Evolutionary conservation across 1,140 invertebrate species (phyloP), one percentile per base, ranked within the genome.

Genomic region (Asobara japonica): DNA sequence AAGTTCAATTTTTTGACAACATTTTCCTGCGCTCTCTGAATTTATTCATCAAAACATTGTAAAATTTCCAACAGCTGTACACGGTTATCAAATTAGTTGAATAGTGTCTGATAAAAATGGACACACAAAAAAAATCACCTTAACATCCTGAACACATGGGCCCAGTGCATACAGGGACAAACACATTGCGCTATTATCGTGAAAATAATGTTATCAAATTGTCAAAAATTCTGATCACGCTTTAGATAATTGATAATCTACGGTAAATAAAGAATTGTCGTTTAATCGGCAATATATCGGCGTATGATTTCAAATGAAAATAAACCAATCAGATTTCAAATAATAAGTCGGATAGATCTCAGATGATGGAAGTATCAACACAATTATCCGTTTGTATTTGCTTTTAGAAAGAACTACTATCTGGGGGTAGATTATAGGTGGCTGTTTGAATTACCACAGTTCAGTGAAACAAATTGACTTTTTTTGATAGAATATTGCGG

Each of bases 181-280:
- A n/a, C n/a, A 60, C 13, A 29, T 25, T 18, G 20, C 13, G 18
- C n/a, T 16, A 22, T 22, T 36, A 41, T 67, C 38, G n/a, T n/a
- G n/a, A n/a, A n/a, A n/a, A n/a, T n/a, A n/a, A 11, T 27, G 6
- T 27, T 7, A 64, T 64, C 41, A 41, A 64, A 64, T 71, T 71
- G 60, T 41, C 69, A 65, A 51, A 73, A 71, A 62, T 13, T 62
- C 13, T 18, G 62, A 36, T 41, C 13, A n/a, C 18, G 3, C n/a
- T 2, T 20, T 20, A 65, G 29, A 65, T 65, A 41, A 78, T 77
- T 41, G 38, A 56, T 78, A 80, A 80, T 80, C 79, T 80, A 75
- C 72, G 61, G 66, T 72, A 80, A 79, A 80, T 74, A 79, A 76
- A 67, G 78, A 80, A 79, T 80, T 68, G 77, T 73, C 78, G 75